Evolutionary conservation across 92 coral and sea anemone genomes (phyloP), one percentile per base, ranked within the genome.

Genomic region (Paragorgia papillata): DNA sequence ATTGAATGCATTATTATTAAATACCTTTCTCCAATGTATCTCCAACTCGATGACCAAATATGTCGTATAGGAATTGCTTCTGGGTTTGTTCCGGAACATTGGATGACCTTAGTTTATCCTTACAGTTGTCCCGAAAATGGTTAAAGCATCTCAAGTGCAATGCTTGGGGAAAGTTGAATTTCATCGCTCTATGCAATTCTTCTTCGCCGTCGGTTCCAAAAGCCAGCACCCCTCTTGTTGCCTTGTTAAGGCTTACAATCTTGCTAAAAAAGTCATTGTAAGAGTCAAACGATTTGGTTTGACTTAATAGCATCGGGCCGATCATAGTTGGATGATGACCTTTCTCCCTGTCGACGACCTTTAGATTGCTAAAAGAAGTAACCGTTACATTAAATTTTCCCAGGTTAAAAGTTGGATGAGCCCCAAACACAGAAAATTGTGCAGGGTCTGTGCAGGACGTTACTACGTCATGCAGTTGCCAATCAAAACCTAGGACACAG

Each of bases 151-250:
- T 44, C 21, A 86, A 59, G 56, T 86, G 90, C 44, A 86, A 67
- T 65, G 80, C 90, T 48, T 82, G 86, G 39, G 63, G 51, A 71
- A 75, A 66, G 66, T 81, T 86, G n/a, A 58, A 54, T 26, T 59
- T 61, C n/a, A n/a, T n/a, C n/a, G n/a, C n/a, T n/a, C 84, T 82
- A 83, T 40, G 81, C 85, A 87, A 77, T 20, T 86, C 66, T 46
- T 87, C 85, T 59, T 87, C 90, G 8, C 90, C 90, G n/a, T n/a
- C n/a, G n/a, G n/a, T 34, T 86, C 87, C 90, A 15, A 82, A 68
- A 17, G 81, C 87, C 37, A 86, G 84, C 12, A 86, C 73, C 61
- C 79, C 67, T 24, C 39, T 54, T 13, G 80, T 71, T 29, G 43
- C 64, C 28, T 49, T 71, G 48, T 86, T 86, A 0, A 86, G 51